Percentiles rank a stretch among this genome's conserved stretches.
phyloP scores from a whole-genome alignment of 2,888 invertebrate species.

The Brachyptera putata region DNA sequence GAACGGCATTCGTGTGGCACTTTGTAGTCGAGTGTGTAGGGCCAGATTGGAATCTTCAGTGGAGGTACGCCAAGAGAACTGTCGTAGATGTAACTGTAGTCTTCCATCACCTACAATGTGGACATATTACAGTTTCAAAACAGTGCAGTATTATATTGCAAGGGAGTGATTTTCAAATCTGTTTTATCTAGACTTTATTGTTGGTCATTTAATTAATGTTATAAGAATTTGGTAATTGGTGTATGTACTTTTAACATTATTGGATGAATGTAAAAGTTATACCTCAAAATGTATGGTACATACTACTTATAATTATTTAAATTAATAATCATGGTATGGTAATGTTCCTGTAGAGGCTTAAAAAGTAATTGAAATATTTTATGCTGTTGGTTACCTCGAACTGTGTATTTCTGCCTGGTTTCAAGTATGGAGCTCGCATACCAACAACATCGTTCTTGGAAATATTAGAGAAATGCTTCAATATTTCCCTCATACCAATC shows the following conservation, averaged over 20 bases:
- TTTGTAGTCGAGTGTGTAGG: conserved; percentile 90
- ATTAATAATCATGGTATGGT: not conserved
- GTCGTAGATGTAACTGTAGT: conserved; percentile 89
- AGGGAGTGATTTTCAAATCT: no score
- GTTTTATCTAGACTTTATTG: no score
- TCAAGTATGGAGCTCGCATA: conserved; percentile 83
- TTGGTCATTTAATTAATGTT: no score
- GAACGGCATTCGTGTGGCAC: conserved; percentile 91
- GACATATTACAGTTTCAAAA: no score
- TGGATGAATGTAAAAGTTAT: no score
- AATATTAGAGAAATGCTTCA: conserved; percentile 76
- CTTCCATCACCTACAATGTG: conserved; percentile 73
- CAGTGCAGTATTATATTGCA: no score
- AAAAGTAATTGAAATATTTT: not conserved
- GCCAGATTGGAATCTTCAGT: conserved; percentile 78
- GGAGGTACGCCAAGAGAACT: conserved; percentile 87
- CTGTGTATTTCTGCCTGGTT: conserved; percentile 89
- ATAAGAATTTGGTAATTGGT: no score
- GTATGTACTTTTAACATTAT: no score
- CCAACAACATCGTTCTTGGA: conserved; percentile 78
- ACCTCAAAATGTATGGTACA: no score
- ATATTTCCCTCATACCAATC: conserved; percentile 89
- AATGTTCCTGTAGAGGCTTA: not conserved
- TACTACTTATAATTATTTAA: no score
- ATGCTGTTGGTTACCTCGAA: conserved; percentile 62